Evolutionary conservation across 2,888 invertebrate genomes (phyloP).

Genomic region (Dryadula phaetusa): DNA sequence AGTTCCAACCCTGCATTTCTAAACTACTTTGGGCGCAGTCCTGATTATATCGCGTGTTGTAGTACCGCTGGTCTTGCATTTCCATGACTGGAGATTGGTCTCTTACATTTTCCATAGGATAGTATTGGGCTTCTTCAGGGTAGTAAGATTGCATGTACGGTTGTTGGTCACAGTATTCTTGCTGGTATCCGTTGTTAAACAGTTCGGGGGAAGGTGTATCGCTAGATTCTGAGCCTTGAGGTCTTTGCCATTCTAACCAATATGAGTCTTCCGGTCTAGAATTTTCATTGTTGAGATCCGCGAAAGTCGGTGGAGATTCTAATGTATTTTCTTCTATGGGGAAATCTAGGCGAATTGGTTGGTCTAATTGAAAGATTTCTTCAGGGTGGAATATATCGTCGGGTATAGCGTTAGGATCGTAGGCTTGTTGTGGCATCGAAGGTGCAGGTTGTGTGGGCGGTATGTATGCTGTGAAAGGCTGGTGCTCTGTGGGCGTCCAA

Average conservation of each 20-base stretch:
- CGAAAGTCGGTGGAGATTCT: conserved; percentile 87
- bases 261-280: conserved; percentile 85
- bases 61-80: conserved; percentile 69
- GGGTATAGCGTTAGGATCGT: conserved; percentile 86
- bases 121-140: conserved; percentile 76
- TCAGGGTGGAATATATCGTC: conserved; percentile 90
- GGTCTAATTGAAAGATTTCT: conserved; percentile 91
- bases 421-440: conserved; percentile 72
- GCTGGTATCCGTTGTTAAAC: conserved; percentile 70
- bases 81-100: conserved; percentile 66
- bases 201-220: conserved; percentile 85
- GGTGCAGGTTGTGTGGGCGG: conserved; percentile 59
- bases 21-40: conserved; percentile 66
- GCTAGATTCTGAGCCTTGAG: conserved; percentile 78
- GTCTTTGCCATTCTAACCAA: conserved; percentile 84
- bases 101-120: conserved; percentile 66
- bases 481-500: conserved; percentile 68
- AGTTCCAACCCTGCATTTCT: conserved; percentile 71
- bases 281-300: conserved; percentile 89
- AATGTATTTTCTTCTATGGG: conserved; percentile 78
- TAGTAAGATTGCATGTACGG: conserved; percentile 68
- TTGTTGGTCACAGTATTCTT: conserved; percentile 74
- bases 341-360: conserved; percentile 87
- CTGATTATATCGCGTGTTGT: conserved; percentile 62
- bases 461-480: conserved; percentile 65